phyloP scores from a whole-genome alignment of 2,113 vertebrate species.

The Corvus cornix region DNA sequence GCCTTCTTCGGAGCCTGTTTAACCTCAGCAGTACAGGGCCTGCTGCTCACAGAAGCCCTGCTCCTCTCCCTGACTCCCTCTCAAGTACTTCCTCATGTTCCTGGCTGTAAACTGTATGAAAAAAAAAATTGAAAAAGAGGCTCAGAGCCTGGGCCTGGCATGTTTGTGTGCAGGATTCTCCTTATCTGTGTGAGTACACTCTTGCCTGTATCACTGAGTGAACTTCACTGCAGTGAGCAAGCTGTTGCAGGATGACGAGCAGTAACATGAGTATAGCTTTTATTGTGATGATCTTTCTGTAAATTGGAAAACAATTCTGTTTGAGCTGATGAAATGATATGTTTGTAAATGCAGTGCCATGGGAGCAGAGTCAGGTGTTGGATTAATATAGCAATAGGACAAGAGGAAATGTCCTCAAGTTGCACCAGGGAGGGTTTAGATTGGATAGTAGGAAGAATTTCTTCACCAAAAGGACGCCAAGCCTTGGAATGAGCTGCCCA shows the following conservation, averaged over 20 bases:
- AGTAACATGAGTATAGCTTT: background rate
- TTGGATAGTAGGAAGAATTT: background rate
- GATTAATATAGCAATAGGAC: background rate
- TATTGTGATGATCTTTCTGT: background rate
- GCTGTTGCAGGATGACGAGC: background rate
- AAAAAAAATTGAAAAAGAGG: background rate
- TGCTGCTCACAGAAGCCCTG: background rate
- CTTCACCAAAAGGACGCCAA: background rate
- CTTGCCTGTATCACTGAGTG: background rate
- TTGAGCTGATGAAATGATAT: background rate
- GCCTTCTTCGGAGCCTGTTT: background rate
- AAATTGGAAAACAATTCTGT: background rate
- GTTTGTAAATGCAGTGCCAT: background rate
- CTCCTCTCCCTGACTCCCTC: background rate
- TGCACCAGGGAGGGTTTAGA: background rate
- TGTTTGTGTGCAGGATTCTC: background rate
- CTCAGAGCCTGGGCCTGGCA: background rate
- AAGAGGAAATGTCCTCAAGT: constrained; percentile 6
- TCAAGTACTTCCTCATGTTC: background rate
- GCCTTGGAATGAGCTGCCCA: background rate
- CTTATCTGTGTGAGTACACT: background rate
- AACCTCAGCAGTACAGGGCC: background rate
- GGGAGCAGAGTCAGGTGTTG: background rate
- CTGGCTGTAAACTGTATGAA: background rate
- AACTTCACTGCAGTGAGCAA: background rate